A percentile compares a stretch with the other conserved stretches of the same genome.
These are phyloP conservation scores for cattle (Bos taurus) DNA, from an alignment of 2,113 vertebrate genomes.

Conservation along the genomic window DNA sequence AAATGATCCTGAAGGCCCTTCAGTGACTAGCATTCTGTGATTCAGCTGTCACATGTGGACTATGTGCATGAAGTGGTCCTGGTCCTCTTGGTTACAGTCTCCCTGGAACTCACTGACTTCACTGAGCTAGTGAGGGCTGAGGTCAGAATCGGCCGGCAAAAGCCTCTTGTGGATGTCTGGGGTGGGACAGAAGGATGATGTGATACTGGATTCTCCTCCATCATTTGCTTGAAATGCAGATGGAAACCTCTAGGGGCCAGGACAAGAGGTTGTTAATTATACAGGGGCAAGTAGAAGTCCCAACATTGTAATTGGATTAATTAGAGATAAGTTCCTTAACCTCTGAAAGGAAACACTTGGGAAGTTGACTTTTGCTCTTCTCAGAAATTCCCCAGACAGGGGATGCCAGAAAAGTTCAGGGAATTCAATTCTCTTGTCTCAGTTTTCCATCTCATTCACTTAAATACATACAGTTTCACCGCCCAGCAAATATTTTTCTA, in stretches of 20 bases:
- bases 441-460: neutral
- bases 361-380: neutral
- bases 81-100: neutral
- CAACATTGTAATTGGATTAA: slow-evolving; percentile 30
- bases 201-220: neutral
- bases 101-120: neutral
- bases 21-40: neutral
- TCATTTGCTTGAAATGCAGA: neutral
- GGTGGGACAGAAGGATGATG: neutral
- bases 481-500: neutral
- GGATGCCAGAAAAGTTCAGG: neutral
- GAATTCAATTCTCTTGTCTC: slow-evolving; percentile 31
- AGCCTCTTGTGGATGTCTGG: neutral
- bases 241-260: neutral
- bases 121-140: neutral
- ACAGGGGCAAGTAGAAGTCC: neutral
- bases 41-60: neutral
- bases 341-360: neutral
- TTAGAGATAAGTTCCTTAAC: slow-evolving; percentile 21
- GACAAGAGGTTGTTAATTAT: neutral
- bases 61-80: neutral
- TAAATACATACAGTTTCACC: neutral
- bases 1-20: neutral
- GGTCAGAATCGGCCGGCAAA: neutral
- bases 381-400: neutral